Evolutionary conservation across 2,113 vertebrate species (phyloP).

Genomic region (Heteronetta atricapilla): DNA sequence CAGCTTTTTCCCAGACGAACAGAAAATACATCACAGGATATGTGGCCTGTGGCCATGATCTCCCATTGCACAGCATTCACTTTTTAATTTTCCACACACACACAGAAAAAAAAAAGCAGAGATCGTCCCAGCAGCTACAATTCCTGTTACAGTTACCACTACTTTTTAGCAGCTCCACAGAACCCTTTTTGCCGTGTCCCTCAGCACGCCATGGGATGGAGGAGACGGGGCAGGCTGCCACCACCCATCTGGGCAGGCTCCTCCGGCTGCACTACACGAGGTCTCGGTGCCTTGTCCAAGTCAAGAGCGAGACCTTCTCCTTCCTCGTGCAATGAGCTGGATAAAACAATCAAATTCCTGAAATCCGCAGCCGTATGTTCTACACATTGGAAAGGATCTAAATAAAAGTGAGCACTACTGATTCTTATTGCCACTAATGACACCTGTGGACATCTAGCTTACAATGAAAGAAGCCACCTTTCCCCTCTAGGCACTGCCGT

Average conservation of each 20-base stretch:
- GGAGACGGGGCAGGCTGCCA: background rate
- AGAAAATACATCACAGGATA: background rate
- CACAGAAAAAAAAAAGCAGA: background rate
- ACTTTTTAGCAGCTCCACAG: background rate
- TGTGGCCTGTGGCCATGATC: fast-evolving
- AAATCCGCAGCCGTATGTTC: background rate
- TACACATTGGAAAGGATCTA: background rate
- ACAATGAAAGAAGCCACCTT: background rate
- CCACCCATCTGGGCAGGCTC: background rate
- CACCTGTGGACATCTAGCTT: background rate
- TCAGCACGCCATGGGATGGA: conserved; percentile 15
- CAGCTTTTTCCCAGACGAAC: background rate
- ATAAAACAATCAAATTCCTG: background rate
- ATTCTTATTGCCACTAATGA: background rate
- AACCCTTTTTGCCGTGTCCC: conserved; percentile 4
- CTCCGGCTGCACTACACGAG: background rate
- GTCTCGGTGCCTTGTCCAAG: background rate
- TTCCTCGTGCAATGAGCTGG: background rate
- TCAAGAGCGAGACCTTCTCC: background rate
- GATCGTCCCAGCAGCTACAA: background rate
- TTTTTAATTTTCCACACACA: background rate
- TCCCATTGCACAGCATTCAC: background rate
- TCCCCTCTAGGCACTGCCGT: background rate
- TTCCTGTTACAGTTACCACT: background rate
- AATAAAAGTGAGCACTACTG: background rate